These are phyloP conservation scores for Andrena hattorfiana DNA, from an alignment of 2,888 invertebrate species.

Conservation along the genomic window DNA sequence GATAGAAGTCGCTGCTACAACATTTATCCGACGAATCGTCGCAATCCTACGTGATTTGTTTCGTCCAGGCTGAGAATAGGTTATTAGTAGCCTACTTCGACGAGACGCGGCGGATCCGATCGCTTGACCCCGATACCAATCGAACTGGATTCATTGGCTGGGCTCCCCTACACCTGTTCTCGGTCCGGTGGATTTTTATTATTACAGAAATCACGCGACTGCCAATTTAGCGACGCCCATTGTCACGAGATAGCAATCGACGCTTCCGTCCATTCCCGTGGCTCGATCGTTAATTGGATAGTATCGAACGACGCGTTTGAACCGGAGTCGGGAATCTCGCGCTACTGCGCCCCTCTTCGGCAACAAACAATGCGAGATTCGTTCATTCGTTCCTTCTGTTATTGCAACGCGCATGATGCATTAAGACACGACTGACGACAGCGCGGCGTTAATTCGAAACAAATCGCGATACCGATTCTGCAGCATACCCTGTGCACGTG, in stretches of 20 bases:
- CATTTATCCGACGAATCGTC: background rate
- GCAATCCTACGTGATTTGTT: slow-evolving; percentile 33
- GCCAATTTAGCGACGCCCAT: slow-evolving; percentile 56
- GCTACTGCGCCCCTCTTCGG: background rate
- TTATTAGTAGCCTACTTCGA: slow-evolving; percentile 29
- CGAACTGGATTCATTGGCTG: slow-evolving; percentile 27
- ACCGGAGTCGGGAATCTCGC: background rate
- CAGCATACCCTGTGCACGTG: too few species aligned
- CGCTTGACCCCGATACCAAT: slow-evolving; percentile 60
- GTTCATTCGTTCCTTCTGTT: too few species aligned
- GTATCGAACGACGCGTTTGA: slow-evolving; percentile 48
- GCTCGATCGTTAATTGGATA: slow-evolving; percentile 62
- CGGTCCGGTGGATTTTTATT: slow-evolving; percentile 63
- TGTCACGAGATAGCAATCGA: slow-evolving; percentile 53
- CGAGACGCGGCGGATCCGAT: slow-evolving; percentile 34
- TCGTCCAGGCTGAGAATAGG: slow-evolving; percentile 44
- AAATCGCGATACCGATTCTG: too few species aligned
- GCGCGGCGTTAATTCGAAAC: too few species aligned
- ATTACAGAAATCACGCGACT: slow-evolving; percentile 55
- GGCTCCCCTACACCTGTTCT: slow-evolving; percentile 29
- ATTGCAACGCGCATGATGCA: too few species aligned
- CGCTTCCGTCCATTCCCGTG: slow-evolving; percentile 24
- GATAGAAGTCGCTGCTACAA: background rate
- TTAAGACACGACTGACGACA: too few species aligned
- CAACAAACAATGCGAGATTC: background rate